Base-by-base conservation (phyloP, 2,888 invertebrate species). In the Ochropleura plecta region DNA sequence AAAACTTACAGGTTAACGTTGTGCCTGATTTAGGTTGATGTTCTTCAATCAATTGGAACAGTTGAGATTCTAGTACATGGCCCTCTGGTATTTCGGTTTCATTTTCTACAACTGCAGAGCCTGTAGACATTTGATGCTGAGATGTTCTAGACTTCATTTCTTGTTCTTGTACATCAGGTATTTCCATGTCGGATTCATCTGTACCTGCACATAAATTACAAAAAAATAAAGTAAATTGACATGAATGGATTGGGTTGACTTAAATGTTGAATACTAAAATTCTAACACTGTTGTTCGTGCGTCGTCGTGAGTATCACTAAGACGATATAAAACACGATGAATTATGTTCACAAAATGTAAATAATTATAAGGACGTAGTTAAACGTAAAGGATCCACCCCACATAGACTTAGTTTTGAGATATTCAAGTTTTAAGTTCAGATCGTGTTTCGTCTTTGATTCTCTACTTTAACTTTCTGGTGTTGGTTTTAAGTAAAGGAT, bases 191-290 rank as follows among this genome's bases (percentile, higher is more conserved):
- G 44, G 42, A 46, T 46, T 63, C 63, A 63, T 44, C n/a, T 46
- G 63, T 63, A 46, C 46, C 63, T 46, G 63, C 46, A n/a, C 42
- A 62, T 62, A 62, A 44, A 63, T 63, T 63, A 63, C 18, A n/a
- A 63, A 63, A 44, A 63, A 46, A 44, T 44, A 20, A 63, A 63
- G 63, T 46, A 63, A 63, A 44, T 18, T 62, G 46, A 46, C 42
- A 63, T 57, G 30, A 57, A 57, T 57, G 57, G 57, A 30, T 57
- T 57, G 5, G 30, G 57, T 30, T 57, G 57, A 57, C 57, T 57
- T 57, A 20, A 57, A 30, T 20, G 57, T 12, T 57, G 57, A 57
- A 57, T 57, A 57, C 57, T 57, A 30, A 57, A 20, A 57, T 14
- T 57, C 30, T 57, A 57, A 57, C 57, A 57, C 57, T 48, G 48